Evolutionary conservation across 2,797 vertebrate species (phyloP).

Genomic region (Mormyrops attenuatus): DNA sequence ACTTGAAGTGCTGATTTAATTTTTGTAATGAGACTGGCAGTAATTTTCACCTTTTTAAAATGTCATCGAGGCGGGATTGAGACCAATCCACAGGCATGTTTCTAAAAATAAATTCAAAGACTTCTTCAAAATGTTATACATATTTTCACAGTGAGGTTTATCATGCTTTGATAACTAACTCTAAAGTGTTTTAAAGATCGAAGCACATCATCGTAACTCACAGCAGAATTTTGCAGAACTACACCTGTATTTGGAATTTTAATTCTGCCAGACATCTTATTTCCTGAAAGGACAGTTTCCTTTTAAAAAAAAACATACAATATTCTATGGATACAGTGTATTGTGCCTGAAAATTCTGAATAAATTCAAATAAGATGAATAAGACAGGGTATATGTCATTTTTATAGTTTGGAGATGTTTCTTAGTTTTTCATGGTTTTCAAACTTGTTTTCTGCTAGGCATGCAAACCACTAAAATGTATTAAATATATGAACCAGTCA

Average conservation of each 20-base stretch:
- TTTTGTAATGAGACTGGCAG: not conserved
- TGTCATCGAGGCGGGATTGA: not conserved
- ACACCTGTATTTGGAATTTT: not conserved
- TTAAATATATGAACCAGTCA: not conserved
- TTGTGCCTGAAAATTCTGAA: not conserved
- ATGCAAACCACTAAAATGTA: not conserved
- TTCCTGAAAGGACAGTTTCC: not conserved
- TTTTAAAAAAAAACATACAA: not conserved
- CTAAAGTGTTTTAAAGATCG: not conserved
- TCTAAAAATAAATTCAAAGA: not conserved
- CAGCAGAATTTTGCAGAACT: not conserved
- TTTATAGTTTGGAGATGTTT: not conserved
- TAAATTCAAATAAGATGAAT: not conserved
- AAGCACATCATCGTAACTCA: not conserved
- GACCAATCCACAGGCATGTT: not conserved
- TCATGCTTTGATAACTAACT: not conserved
- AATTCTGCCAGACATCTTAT: not conserved
- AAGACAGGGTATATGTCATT: not conserved
- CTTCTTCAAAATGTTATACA: not conserved
- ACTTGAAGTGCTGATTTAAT: not conserved
- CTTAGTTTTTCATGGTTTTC: not conserved
- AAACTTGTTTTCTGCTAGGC: not conserved
- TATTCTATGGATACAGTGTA: not conserved
- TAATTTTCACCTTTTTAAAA: constrained; percentile 7
- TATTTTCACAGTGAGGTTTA: not conserved